phyloP scores from a whole-genome alignment of 2,888 invertebrate genomes.

The Dimorphilus gyrociliatus region DNA sequence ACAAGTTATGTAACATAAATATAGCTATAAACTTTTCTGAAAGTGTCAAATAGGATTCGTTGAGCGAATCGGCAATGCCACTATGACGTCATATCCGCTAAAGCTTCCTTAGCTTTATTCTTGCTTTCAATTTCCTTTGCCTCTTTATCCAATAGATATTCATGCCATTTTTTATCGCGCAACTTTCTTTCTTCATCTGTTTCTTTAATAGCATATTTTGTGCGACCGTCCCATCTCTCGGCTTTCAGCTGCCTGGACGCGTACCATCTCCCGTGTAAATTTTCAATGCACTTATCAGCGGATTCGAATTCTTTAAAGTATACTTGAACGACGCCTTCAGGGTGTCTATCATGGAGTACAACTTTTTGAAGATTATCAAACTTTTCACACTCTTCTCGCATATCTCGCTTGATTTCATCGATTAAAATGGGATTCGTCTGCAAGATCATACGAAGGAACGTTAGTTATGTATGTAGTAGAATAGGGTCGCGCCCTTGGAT shows the following conservation, averaged over 20 bases:
- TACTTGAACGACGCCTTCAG: conserved; percentile 82
- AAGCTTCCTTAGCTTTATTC: neutral
- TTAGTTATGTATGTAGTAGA: neutral
- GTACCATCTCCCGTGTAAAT: conserved; percentile 78
- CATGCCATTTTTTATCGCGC: conserved; percentile 68
- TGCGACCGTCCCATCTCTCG: conserved; percentile 84
- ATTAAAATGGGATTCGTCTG: conserved; percentile 65
- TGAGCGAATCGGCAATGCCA: too few relatives aligned
- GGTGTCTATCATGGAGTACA: conserved; percentile 75
- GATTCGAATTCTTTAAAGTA: conserved; percentile 74
- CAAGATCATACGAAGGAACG: conserved; percentile 8
- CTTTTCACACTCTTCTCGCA: conserved; percentile 71
- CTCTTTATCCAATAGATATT: conserved; percentile 17
- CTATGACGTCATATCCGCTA: too few relatives aligned
- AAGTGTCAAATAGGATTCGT: too few relatives aligned
- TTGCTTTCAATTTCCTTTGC: neutral
- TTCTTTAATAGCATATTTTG: conserved; percentile 75
- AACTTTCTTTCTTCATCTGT: conserved; percentile 68
- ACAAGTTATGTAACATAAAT: too few relatives aligned
- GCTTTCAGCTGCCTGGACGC: conserved; percentile 67
- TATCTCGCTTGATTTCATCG: conserved; percentile 73
- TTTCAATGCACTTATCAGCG: conserved; percentile 70
- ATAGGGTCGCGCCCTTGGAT: too few relatives aligned
- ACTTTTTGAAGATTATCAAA: conserved; percentile 83
- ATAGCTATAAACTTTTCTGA: too few relatives aligned